Percentiles rank a stretch among this genome's conserved stretches.
phyloP scores from a whole-genome alignment of 2,888 invertebrate species.

The Opisthograptis luteolata region DNA sequence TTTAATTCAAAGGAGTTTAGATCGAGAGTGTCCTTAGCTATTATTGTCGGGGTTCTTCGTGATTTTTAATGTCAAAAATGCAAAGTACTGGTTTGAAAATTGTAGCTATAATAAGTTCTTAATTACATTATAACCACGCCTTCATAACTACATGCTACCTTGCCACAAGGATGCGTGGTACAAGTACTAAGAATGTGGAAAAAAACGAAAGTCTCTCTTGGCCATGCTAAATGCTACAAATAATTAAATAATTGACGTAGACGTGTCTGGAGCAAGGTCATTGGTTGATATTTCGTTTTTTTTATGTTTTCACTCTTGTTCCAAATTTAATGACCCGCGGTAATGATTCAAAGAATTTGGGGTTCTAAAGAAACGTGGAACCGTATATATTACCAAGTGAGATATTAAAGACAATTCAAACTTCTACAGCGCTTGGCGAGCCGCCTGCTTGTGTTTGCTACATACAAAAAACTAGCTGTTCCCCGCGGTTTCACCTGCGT shows the following conservation, averaged over 20 bases:
- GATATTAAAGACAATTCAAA: too few species aligned
- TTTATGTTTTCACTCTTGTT: slow-evolving; percentile 66
- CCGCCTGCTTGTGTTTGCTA: too few species aligned
- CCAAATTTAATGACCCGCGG: slow-evolving; percentile 58
- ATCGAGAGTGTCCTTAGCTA: too few species aligned
- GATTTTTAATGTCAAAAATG: too few species aligned
- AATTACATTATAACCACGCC: slow-evolving; percentile 2
- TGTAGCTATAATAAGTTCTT: not conserved
- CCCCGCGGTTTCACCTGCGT: too few species aligned
- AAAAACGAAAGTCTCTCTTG: slow-evolving; percentile 52
- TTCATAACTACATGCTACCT: slow-evolving; percentile 12
- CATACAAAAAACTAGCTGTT: too few species aligned
- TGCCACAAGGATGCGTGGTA: slow-evolving; percentile 29
- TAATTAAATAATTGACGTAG: slow-evolving; percentile 71
- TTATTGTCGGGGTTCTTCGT: too few species aligned
- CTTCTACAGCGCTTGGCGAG: too few species aligned
- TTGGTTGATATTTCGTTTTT: slow-evolving; percentile 69
- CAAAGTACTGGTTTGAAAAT: too few species aligned
- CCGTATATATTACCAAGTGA: too few species aligned
- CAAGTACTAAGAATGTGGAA: slow-evolving; percentile 42
- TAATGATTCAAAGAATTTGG: slow-evolving; percentile 45
- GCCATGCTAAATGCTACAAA: slow-evolving; percentile 60
- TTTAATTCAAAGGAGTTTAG: too few species aligned
- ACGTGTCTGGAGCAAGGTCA: slow-evolving; percentile 70
- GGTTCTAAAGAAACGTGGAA: slow-evolving; percentile 25